Percentiles rank a stretch among this genome's conserved stretches.
Evolutionary conservation across 2,888 invertebrate genomes (phyloP).

Genomic region (Ernsta delagoae): DNA sequence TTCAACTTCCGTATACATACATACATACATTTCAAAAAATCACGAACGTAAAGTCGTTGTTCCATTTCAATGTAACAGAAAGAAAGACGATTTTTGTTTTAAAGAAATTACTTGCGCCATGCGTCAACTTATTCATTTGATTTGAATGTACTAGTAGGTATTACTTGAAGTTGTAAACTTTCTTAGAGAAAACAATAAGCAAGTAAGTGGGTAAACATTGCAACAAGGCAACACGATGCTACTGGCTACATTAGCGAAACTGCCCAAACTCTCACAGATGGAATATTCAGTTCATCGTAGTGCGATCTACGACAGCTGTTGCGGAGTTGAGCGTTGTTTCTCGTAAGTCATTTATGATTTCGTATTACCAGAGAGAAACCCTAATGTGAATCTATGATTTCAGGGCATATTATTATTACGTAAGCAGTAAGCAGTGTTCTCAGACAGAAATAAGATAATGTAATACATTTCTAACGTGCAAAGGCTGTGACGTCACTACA

Average conservation of each 20-base stretch:
- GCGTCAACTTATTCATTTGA: too few relatives aligned
- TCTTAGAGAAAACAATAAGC: too few relatives aligned
- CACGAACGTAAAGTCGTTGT: too few relatives aligned
- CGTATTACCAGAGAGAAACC: slow-evolving; percentile 36
- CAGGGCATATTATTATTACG: not conserved
- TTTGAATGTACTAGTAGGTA: too few relatives aligned
- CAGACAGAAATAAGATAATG: not conserved
- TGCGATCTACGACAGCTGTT: slow-evolving; percentile 42
- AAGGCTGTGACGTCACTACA: too few relatives aligned
- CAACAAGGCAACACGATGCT: not conserved
- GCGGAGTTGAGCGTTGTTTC: slow-evolving; percentile 33
- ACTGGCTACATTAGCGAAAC: slow-evolving; percentile 19
- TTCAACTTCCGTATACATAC: too few relatives aligned
- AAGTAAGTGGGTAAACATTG: slow-evolving; percentile 6
- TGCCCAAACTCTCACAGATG: slow-evolving; percentile 34
- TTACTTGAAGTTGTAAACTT: too few relatives aligned
- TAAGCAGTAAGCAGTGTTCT: not conserved
- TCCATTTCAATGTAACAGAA: too few relatives aligned
- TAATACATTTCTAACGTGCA: too few relatives aligned
- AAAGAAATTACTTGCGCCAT: too few relatives aligned
- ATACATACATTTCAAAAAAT: too few relatives aligned
- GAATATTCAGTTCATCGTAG: slow-evolving; percentile 42
- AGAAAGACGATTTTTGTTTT: too few relatives aligned
- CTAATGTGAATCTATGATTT: slow-evolving; percentile 34
- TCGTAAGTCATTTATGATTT: slow-evolving; percentile 40